Evolutionary conservation across 2,888 invertebrate genomes (phyloP), one percentile per base, ranked within the genome.

Genomic region (Spilosoma lubricipeda): DNA sequence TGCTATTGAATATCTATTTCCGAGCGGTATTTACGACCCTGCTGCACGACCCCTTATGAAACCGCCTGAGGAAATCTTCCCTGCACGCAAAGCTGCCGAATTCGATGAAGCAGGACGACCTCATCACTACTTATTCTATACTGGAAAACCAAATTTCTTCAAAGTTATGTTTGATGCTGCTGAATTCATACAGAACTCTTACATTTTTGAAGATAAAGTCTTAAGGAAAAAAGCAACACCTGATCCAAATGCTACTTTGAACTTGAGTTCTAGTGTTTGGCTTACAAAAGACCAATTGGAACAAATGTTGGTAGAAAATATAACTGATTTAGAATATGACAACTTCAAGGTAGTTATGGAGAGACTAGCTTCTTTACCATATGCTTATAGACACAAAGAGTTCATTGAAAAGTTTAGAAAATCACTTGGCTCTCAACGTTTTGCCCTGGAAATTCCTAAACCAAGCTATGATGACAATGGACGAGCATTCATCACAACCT

Each of bases 1-100:
- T 89, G 98, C 99, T 4, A 98, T 99, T 85, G 96, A 97, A 80
- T 99, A 99, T 94, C 94, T 99, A n/a, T 98, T 99, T 87, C 99
- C 99, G 9, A 99, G 99, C 76, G 99, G 99, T 11, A 94, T 99
- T 72, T 98, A 96, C 90, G 98, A 98, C 73, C 97, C 97, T 82
- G 97, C 96, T 84, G 99, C 99, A 0, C 96, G 98, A 72, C 99
- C 99, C 0, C 92, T 98, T 27, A 98, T 99, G 98, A 97, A 97
- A 89, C 98, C 98, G 39, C 99, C 99, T 42, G 97, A 97, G 87
- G 97, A 98, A 94, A 95, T 98, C n/a, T 98, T 98, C 92, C 98
- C 98, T 1, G 96, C 97, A 59, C 96, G 97, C 75, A 99, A 98
- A 94, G 98, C 97, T 65, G 99, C 99, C 4, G 98, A 99, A 91